Evolutionary conservation across 2,797 vertebrate genomes (phyloP), one percentile per base, ranked within the genome.

Genomic region (Hyperoplus immaculatus): DNA sequence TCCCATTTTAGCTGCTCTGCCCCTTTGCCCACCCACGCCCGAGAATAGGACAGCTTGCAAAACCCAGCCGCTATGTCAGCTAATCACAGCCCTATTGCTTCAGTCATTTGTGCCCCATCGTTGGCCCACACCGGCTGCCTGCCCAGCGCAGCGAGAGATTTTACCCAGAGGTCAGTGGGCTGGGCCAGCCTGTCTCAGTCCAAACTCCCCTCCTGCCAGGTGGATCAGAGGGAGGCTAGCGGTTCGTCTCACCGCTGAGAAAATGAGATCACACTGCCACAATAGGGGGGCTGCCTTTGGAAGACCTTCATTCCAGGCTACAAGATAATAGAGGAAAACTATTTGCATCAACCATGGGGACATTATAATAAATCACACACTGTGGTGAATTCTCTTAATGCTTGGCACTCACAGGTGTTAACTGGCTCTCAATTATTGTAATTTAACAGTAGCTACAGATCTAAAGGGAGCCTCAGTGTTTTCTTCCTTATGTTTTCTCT

Each of bases 21-120:
- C 89, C 85, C 85, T 91, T 89, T 89, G 87, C 87, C 89, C 89
- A 88, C 85, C 89, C 87, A 78, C 82, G 46, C 71, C 89, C 83
- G 51, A 87, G 85, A 95, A 95, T 87, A 92, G 92, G 83, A 95
- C 90, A 95, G 95, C 95, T 95, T 96, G 95, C 95, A 95, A 92
- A 95, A 95, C 79, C 74, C 72, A 68, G 87, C 73, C 68, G 90
- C 95, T 79, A 66, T 91, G 94, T 95, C 95, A 95, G 95, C 94
- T 94, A 94, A 94, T 95, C 90, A 85, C 86, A 87, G 80, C 86
- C 84, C 91, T 87, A 89, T 87, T 88, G 90, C 92, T 89, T 90
- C 86, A 91, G 90, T 93, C 88, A 80, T 92, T 85, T 76, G 51
- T 88, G 90, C 85, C 91, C 92, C 84, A 65, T 77, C 69, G 80